Conservation (phyloP, 2,888 invertebrate species). For the Mimumesa dahlbomi region DNA sequence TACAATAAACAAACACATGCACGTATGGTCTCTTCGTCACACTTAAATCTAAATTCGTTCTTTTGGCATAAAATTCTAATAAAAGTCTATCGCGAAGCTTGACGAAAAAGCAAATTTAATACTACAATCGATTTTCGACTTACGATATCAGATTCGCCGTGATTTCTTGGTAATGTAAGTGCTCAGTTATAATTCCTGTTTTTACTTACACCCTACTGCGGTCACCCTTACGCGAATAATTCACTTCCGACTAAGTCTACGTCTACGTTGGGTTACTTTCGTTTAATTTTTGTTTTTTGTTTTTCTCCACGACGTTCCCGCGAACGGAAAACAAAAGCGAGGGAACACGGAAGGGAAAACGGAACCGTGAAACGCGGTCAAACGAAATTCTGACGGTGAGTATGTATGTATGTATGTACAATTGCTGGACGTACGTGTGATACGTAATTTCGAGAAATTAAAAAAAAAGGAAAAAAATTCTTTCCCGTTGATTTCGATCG, state of each 20-base stretch:
- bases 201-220: conserved; percentile 14
- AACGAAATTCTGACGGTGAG: no score
- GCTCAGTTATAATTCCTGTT: conserved; percentile 29
- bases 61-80: conserved; percentile 1
- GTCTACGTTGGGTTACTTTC: background rate
- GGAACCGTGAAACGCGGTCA: no score
- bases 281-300: background rate
- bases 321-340: no score
- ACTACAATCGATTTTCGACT: background rate
- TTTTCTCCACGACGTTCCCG: no score
- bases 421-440: no score
- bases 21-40: background rate
- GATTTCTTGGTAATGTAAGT: conserved; percentile 33
- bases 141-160: conserved; percentile 14
- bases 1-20: no score
- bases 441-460: no score
- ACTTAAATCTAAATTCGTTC: background rate
- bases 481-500: no score
- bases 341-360: no score
- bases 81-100: background rate
- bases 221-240: background rate
- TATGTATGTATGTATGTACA: no score
- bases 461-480: background rate
- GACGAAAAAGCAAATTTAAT: background rate
- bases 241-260: background rate